Base-by-base conservation (phyloP, 2,113 vertebrate genomes). In the Carassius auratus region DNA sequence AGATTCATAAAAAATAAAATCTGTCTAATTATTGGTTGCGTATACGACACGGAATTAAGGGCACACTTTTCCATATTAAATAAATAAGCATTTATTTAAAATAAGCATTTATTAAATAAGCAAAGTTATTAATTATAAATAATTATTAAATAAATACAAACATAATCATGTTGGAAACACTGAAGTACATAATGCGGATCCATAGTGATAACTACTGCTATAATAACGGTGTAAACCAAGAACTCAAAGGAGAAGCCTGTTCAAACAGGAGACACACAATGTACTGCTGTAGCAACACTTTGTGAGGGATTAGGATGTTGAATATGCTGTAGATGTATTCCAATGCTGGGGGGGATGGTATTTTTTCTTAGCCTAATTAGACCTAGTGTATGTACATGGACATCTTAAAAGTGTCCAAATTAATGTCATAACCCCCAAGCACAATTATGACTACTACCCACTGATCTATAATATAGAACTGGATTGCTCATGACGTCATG, bases 311-410 rank as follows among this genome's bases (percentile, higher is more conserved):
- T 66, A 30, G 6, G 66, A 36, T 36, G 30, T 17, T 17, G 30
- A 17, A 68, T 36, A 68, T 8, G 15, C 3, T 23, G 0, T n/a
- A 61, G 14, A 33, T 15, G 30, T 19, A 69, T 36, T 19, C 36
- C 13, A 4, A 74, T 73, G 38, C 71, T 52, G 45, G 74, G 68
- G 68, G 15, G 8, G 73, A 15, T 33, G 15, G 30, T 42, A n/a
- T 45, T 45, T n/a, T 71, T n/a, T 73, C 68, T 71, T 73, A 45
- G 38, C 10, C 38, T 73, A 45, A 23, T 45, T 73, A 73, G 66
- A 36, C 21, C 36, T 23, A 21, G 5, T 50, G 26, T 50, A 15
- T 17, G 68, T 69, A 74, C 71, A 23, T 23, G 38, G 21, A 12
- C 45, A 76, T 76, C 8, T 15, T 8, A 8, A 15, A 23, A 76